Evolutionary conservation across 1,140 invertebrate genomes (phyloP), one percentile per base, ranked within the genome.

Genomic region (Odontomachus brunneus): DNA sequence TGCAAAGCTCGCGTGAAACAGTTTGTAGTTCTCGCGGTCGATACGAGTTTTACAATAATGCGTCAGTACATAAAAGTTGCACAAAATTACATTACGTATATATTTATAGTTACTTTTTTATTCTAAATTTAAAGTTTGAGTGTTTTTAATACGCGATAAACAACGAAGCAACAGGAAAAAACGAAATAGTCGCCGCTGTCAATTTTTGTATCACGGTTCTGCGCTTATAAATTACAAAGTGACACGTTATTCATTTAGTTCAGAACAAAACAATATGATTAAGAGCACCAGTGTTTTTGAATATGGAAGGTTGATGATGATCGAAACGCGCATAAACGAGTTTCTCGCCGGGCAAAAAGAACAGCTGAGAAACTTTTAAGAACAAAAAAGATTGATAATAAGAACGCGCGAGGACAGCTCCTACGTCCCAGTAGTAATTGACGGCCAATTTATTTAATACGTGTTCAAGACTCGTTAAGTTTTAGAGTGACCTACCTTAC

Each of bases 11-110:
- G 84, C 90, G 92, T 26, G 17, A 0, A 80, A 92, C 86, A 88
- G 89, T 85, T 92, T 92, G 88, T 89, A 90, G 72, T 88, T 92
- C 91, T 94, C 88, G 84, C 93, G 84, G 93, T 93, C 93, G 93
- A 94, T 94, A 94, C 84, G 5, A 69, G 44, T 80, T 80, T 55
- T 69, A 48, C 2, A 51, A 53, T 38, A 55, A 33, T 24, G 11
- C 4, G 38, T 29, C n/a, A 0, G 19, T 17, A 1, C 12, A 15
- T 38, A 44, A 11, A 11, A 44, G 9, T 11, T 44, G 9, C 9
- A 44, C 9, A 11, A 7, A 44, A 44, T 3, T 44, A 44, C 0
- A 44, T 44, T 44, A 9, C 63, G 73, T 29, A 48, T n/a, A 82
- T 49, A 14, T 69, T 12, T 60, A 19, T 57, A 44, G 3, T 1